A percentile compares a stretch with the other conserved stretches of the same genome.
Conservation (phyloP, 2,113 vertebrate species). For the Morone chrysops region DNA sequence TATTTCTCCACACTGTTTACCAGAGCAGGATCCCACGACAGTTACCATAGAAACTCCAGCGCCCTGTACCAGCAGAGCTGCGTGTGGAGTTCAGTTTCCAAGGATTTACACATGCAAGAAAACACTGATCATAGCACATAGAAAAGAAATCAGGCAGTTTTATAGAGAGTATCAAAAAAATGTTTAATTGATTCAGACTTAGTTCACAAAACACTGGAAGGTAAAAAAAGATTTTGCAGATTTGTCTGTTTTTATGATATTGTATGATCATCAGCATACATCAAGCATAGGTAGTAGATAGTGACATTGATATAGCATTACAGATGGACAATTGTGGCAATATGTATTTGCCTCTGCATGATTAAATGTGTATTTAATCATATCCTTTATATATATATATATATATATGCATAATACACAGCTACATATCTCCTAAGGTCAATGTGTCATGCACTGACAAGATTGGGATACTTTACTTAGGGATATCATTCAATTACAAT, state of each 20-base stretch:
- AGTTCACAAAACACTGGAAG: slow-evolving; percentile 61
- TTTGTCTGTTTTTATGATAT: slow-evolving; percentile 11
- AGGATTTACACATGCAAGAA: slow-evolving; percentile 38
- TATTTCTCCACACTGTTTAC: slow-evolving; percentile 70
- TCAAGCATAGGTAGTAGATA: slow-evolving; percentile 23
- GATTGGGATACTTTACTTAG: slow-evolving; percentile 14
- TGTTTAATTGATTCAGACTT: slow-evolving; percentile 61
- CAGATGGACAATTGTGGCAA: slow-evolving; percentile 21
- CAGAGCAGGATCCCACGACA: slow-evolving; percentile 59
- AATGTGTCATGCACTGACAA: slow-evolving; percentile 45
- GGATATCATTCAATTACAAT: slow-evolving; percentile 6
- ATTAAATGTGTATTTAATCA: slow-evolving; percentile 20
- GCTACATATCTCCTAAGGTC: slow-evolving; percentile 23
- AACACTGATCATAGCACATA: slow-evolving; percentile 12
- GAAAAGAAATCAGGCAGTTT: slow-evolving; percentile 10
- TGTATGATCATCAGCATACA: slow-evolving; percentile 50
- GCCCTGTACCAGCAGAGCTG: slow-evolving; percentile 48
- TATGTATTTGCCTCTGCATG: slow-evolving; percentile 21
- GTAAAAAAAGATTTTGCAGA: slow-evolving; percentile 61
- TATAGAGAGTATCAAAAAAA: slow-evolving; percentile 65
- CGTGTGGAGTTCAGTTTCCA: slow-evolving; percentile 47
- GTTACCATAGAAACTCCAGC: slow-evolving; percentile 78
- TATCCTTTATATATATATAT: slow-evolving; percentile 1
- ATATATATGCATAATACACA: slow-evolving; percentile 32
- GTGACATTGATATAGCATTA: slow-evolving; percentile 32